These are phyloP conservation scores for Lepidurus apus DNA, from an alignment of 1,140 invertebrate species.

Conservation along the genomic window DNA sequence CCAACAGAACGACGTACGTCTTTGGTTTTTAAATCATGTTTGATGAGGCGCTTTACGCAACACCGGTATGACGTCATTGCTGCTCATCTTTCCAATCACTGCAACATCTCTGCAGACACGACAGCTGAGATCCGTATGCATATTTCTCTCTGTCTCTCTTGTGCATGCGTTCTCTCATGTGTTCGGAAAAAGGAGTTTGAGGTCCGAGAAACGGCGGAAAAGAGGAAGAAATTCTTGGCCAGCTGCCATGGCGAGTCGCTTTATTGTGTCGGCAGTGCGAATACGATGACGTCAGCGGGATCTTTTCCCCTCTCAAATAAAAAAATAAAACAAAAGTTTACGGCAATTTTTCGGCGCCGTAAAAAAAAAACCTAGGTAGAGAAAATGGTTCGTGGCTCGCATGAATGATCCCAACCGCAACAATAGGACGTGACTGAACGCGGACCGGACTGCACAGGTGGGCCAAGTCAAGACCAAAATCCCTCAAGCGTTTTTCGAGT, in stretches of 20 bases:
- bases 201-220: not conserved
- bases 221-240: not conserved
- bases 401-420: conserved; percentile 9
- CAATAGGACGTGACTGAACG: conserved; percentile 5
- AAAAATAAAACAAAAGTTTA: not conserved
- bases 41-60: not conserved
- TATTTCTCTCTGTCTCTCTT: not conserved
- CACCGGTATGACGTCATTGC: not conserved
- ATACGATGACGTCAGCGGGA: not conserved
- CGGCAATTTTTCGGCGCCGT: not conserved
- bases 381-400: conserved; percentile 9
- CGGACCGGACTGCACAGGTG: not conserved
- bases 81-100: not conserved
- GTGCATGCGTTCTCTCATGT: not conserved
- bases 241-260: not conserved
- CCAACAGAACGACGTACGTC: too few relatives aligned
- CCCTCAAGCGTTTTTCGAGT: not conserved
- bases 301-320: not conserved
- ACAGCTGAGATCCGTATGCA: not conserved
- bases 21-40: too few relatives aligned
- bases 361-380: not conserved
- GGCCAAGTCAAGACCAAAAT: not conserved
- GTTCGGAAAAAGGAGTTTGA: not conserved
- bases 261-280: conserved; percentile 5
- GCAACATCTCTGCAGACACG: not conserved